A percentile compares a stretch with the other conserved stretches of the same genome.
Conservation (phyloP, 2,797 vertebrate species). For the Australoheros facetus region DNA sequence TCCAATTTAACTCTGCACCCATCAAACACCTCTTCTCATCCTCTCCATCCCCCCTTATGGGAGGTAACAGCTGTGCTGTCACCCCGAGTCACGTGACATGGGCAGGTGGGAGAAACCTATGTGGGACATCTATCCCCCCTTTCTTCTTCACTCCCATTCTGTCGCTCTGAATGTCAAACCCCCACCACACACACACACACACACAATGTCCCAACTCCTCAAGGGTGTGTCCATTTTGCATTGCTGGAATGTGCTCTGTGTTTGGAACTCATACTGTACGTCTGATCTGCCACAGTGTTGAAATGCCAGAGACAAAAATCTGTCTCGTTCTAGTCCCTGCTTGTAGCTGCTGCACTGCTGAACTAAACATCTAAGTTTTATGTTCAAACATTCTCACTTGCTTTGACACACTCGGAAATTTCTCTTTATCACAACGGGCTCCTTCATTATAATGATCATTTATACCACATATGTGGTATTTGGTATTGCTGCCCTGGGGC, state of each 20-base stretch:
- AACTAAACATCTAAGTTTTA: background rate
- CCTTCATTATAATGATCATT: too few species aligned
- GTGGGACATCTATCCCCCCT: slow-evolving; percentile 46
- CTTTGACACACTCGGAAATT: background rate
- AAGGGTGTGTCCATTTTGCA: slow-evolving; percentile 71
- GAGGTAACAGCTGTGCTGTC: slow-evolving; percentile 77
- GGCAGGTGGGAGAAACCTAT: slow-evolving; percentile 78
- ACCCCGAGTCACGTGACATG: slow-evolving; percentile 72
- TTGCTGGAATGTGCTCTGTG: slow-evolving; percentile 64
- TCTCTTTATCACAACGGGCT: background rate
- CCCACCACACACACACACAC: too few species aligned
- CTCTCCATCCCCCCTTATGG: slow-evolving; percentile 57
- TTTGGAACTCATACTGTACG: slow-evolving; percentile 64
- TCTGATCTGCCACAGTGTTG: slow-evolving; percentile 62
- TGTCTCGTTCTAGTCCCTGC: slow-evolving; percentile 7
- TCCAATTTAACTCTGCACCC: slow-evolving; percentile 32
- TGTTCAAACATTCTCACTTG: background rate
- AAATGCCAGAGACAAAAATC: slow-evolving; percentile 56
- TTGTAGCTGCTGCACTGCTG: slow-evolving; percentile 8
- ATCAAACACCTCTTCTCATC: slow-evolving; percentile 36
- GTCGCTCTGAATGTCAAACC: slow-evolving; percentile 62
- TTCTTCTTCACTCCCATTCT: slow-evolving; percentile 53
- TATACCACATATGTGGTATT: background rate
- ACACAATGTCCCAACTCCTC: slow-evolving; percentile 26
- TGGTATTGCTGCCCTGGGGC: too few species aligned